Evolutionary conservation across 2,797 vertebrate species (phyloP), one percentile per base, ranked within the genome.

Genomic region (Poecilia wingei): DNA sequence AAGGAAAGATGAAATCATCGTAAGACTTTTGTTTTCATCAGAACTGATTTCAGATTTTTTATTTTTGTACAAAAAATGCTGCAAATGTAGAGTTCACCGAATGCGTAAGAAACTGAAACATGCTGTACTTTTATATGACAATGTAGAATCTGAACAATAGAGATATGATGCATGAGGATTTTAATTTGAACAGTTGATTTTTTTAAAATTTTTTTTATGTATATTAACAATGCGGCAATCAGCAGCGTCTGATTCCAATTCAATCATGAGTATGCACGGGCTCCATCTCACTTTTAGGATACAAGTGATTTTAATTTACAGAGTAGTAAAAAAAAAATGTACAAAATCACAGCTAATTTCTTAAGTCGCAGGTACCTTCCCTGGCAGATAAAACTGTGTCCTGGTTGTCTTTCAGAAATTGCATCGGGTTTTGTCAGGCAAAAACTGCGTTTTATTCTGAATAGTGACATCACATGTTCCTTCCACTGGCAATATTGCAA

Each of bases 181-280:
- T 79, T 2, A 75, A 1, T 49, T 75, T 82, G 53, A 84, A 83
- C 68, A 51, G 2, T 75, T 33, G n/a, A 45, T 83, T 77, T 53
- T 66, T 80, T 79, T n/a, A n/a, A n/a, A n/a, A n/a, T n/a, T n/a
- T n/a, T 49, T 55, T 80, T 77, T 13, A 69, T 79, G 31, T 72
- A 45, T 66, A 49, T 22, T 22, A 79, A 89, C 81, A 87, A 89
- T 88, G 78, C 25, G 46, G 74, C 72, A 90, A 92, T 93, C 87
- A 91, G 75, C 22, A 25, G 75, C 55, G 12, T 57, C 82, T 88
- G 86, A 79, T 79, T 76, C 61, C 74, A 75, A 69, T 75, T 53
- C 59, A 84, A 74, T 83, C 78, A 88, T 74, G 33, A 74, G 41
- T 72, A 61, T 76, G 47, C 59, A 36, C 43, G 79, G 71, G 41